Base-by-base conservation (phyloP, 1,140 invertebrate genomes). In the Sinella curviseta region DNA sequence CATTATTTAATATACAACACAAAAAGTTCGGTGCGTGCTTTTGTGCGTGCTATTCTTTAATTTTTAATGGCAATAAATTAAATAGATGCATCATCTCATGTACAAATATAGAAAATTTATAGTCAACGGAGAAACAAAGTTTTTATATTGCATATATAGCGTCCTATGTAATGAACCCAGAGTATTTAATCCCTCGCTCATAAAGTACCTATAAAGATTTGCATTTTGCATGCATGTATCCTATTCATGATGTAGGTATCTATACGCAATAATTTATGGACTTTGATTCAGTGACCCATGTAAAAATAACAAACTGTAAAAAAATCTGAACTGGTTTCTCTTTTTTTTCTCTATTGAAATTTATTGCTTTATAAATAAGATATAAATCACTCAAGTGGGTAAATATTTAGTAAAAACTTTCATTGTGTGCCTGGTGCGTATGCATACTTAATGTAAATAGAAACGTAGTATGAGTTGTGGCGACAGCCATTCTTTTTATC, bases 361-460 rank as follows among this genome's bases (percentile, higher is more conserved):
- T 70, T 70, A 70, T 70, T 70, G 65, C 65, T 70, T 70, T 70
- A 8, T 33, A 70, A 70, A 70, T 33, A 70, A 33, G 28, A 33
- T 31, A 70, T 70, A 70, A 70, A 70, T 70, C 65, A 70, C 3
- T 70, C 65, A 70, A 70, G 65, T 70, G 31, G 26, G 31, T 70
- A 33, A 70, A 70, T 70, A 70, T 70, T 70, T 31, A 12, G 31
- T 70, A 70, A 70, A 70, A 31, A 70, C 30, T 14, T 12, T 16
- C 16, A 65, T 65, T 65, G 26, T 30, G 65, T 70, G 65, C 65
- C 8, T 65, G 14, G 16, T 12, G 4, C 8, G 14, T n/a, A 26
- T 26, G n/a, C n/a, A 8, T 33, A 30, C 24, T 33, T 31, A 70
- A 30, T 30, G 26, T 3, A 30, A 30, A 33, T 31, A n/a, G 26